Base-by-base conservation (phyloP, 1,140 invertebrate genomes). In the Papilio polytes region DNA sequence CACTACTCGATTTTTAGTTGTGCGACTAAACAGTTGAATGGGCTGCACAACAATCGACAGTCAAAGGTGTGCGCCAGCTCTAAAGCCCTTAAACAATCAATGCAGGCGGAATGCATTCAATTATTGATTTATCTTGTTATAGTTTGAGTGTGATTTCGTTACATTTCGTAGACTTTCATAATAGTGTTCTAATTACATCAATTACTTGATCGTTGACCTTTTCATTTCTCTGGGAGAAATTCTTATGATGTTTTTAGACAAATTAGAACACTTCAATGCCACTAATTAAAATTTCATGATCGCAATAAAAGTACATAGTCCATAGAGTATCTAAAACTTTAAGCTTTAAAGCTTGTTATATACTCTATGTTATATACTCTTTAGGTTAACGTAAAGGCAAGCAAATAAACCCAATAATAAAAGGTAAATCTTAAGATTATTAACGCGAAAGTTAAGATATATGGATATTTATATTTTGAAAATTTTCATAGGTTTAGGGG, bases 181-280 rank as follows among this genome's bases (percentile, higher is more conserved):
- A 86, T 81, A 78, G 79, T 82, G 82, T 82, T 87, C 90, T 92
- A 90, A 91, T 92, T 90, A 88, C 88, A 80, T 77, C 81, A 85
- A 87, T 90, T 86, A 89, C 83, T 66, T 88, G 89, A 80, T 76
- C 87, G 81, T 87, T 90, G 81, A 89, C 86, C 89, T 86, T 81
- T 63, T 63, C 48, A 22, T 78, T 31, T 31, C 77, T 78, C 18
- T 63, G 31, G 41, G 20, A 13, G 80, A 85, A 83, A 82, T 76
- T 48, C 41, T 78, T 22, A 36, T 12, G 36, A 41, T 20, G 51
- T 41, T n/a, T 81, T 36, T 41, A 74, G 48, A 46, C 48, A 44
- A 78, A 78, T 74, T 70, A 31, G 26, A 70, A 63, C 20, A 63
- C 1, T 22, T 13, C 22, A 26, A 63, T 31, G 12, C 10, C 12